These are phyloP conservation scores for Agrochola circellaris DNA, from an alignment of 2,888 invertebrate genomes.

Conservation along the genomic window DNA sequence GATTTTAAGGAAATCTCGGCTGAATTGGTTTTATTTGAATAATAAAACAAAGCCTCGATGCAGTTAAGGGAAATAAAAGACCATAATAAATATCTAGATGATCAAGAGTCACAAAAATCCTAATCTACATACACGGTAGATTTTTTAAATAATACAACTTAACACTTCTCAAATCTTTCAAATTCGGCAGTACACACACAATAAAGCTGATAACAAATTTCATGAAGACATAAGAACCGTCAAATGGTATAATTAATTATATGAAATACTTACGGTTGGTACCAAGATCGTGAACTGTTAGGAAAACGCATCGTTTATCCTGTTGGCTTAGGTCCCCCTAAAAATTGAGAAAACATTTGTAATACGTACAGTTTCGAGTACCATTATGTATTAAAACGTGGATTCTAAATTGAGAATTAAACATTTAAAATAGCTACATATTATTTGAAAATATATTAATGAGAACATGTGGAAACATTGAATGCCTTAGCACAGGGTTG, in stretches of 20 bases:
- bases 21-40: conserved; percentile 35
- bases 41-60: conserved; percentile 28
- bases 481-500: background rate
- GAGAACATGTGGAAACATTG: background rate
- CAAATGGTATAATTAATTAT: background rate
- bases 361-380: background rate
- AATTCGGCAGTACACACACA: no score
- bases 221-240: background rate
- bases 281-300: conserved; percentile 97
- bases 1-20: conserved; percentile 8
- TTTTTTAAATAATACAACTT: background rate
- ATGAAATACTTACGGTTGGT: conserved; percentile 92
- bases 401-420: background rate
- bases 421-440: no score
- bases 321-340: conserved; percentile 95
- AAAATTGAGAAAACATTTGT: conserved; percentile 68
- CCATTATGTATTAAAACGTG: background rate
- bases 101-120: conserved; percentile 24
- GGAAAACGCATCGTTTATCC: conserved; percentile 95
- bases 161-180: background rate
- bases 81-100: background rate
- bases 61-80: conserved; percentile 1
- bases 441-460: no score
- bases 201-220: background rate
- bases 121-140: background rate